phyloP scores from a whole-genome alignment of 2,888 invertebrate genomes.

The Drosophila macrospina region DNA sequence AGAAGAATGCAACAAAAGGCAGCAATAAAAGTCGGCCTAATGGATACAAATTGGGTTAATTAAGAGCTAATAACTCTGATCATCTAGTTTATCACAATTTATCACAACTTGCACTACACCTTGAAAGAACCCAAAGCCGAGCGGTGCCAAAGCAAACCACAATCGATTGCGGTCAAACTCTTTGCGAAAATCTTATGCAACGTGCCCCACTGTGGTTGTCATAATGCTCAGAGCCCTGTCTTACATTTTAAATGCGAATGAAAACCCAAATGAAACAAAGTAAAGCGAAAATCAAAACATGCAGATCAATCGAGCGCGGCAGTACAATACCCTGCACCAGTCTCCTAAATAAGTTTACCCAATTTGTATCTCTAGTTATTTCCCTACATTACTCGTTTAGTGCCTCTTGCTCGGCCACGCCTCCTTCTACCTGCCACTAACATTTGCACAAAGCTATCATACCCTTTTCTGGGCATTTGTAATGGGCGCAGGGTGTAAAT shows the following conservation, averaged over 20 bases:
- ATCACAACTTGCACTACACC: conserved; percentile 41
- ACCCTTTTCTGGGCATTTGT: too few relatives aligned
- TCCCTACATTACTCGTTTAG: too few relatives aligned
- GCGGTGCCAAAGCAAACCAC: conserved; percentile 24
- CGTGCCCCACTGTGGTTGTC: conserved; percentile 40
- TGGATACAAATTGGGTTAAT: conserved; percentile 31
- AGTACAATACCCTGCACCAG: too few relatives aligned
- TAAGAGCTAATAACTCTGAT: conserved; percentile 9
- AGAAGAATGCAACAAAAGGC: conserved; percentile 57
- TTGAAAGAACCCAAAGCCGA: conserved; percentile 52
- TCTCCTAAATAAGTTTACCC: too few relatives aligned
- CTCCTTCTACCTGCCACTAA: too few relatives aligned
- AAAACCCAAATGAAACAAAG: conserved; percentile 21
- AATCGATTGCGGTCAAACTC: conserved; percentile 5
- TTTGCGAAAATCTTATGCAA: conserved; percentile 45
- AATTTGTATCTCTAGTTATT: too few relatives aligned
- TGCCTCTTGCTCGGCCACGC: too few relatives aligned
- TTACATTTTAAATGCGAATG: conserved; percentile 51
- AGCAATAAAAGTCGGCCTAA: conserved; percentile 50
- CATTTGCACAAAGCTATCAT: too few relatives aligned
- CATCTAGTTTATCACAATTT: not conserved
- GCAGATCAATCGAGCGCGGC: too few relatives aligned
- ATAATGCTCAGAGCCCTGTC: conserved; percentile 48
- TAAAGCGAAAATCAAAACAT: conserved; percentile 10
- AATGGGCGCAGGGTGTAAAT: not conserved